phyloP scores from a whole-genome alignment of 2,113 vertebrate species.

The Asarcornis scutulata region DNA sequence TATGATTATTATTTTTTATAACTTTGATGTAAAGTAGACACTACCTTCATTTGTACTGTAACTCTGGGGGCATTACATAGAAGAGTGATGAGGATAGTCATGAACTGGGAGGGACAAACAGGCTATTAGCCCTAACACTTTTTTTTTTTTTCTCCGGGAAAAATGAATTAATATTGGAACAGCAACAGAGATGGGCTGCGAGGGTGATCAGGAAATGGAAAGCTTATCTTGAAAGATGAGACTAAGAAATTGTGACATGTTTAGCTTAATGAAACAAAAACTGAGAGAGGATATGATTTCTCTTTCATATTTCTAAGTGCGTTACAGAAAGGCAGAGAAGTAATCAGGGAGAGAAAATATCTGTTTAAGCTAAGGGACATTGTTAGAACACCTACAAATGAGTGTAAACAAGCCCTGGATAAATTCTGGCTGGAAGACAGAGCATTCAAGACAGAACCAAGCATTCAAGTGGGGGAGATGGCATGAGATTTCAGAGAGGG shows the following conservation, averaged over 20 bases:
- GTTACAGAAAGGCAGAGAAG: background rate
- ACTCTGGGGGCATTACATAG: background rate
- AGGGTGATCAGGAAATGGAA: conserved; percentile 35
- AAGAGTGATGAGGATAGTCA: background rate
- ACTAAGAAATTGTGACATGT: background rate
- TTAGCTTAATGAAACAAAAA: conserved; percentile 21
- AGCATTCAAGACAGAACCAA: background rate
- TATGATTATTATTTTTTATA: background rate
- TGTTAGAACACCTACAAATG: background rate
- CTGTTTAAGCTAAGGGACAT: background rate
- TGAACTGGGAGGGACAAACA: background rate
- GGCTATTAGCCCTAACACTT: background rate
- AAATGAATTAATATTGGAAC: background rate
- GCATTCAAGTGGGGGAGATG: background rate
- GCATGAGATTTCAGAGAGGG: rapidly evolving
- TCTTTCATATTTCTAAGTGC: background rate
- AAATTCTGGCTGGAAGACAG: background rate
- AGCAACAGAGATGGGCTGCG: background rate
- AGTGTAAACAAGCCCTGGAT: background rate
- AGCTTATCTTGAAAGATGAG: conserved; percentile 19
- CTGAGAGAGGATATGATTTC: background rate
- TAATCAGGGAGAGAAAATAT: background rate
- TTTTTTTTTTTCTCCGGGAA: background rate
- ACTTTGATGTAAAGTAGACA: background rate
- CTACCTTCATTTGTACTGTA: background rate